Evolutionary conservation across 2,797 vertebrate species (phyloP), one percentile per base, ranked within the genome.

Genomic region (Typhlichthys subterraneus): DNA sequence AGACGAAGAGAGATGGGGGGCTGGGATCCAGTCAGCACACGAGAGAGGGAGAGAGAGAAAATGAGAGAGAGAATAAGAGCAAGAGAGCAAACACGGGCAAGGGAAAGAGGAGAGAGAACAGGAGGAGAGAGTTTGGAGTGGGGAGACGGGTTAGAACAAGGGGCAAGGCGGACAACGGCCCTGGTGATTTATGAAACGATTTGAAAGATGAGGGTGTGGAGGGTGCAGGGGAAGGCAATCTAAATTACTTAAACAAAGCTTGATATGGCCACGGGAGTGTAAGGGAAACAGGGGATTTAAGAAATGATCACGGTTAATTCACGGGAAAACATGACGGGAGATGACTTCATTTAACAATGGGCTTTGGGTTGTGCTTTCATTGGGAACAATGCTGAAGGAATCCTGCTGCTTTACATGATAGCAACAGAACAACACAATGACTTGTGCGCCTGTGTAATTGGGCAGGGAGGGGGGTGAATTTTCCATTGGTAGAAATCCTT

Each of bases 191-290:
- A 89, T 89, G 88, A 91, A 90, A 91, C 87, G 84, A 84, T 85
- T 77, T 84, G 84, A 75, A 77, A 86, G 88, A 91, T 89, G 87
- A 84, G 84, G 86, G 85, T 82, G 84, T 31, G 52, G 74, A 81
- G 82, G 86, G 83, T 84, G 85, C 84, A 81, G 79, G 75, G 83
- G 81, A 90, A 88, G 81, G 89, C 88, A 90, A 90, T 91, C 85
- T 88, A 89, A 90, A 91, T 90, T 83, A 88, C 88, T 92, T 88
- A 89, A 89, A 90, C 85, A 88, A 91, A 90, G 90, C 88, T 85
- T 84, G 89, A 90, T 90, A 89, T 85, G 89, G 81, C 83, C 87
- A 88, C 75, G 88, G 87, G 89, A 89, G 89, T 87, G 85, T 87
- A 82, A 87, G 88, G 84, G 81, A 87, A 87, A 84, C 82, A 73